Evolutionary conservation across 2,797 vertebrate genomes (phyloP), one percentile per base, ranked within the genome.

Genomic region (Gobio occitaniae): DNA sequence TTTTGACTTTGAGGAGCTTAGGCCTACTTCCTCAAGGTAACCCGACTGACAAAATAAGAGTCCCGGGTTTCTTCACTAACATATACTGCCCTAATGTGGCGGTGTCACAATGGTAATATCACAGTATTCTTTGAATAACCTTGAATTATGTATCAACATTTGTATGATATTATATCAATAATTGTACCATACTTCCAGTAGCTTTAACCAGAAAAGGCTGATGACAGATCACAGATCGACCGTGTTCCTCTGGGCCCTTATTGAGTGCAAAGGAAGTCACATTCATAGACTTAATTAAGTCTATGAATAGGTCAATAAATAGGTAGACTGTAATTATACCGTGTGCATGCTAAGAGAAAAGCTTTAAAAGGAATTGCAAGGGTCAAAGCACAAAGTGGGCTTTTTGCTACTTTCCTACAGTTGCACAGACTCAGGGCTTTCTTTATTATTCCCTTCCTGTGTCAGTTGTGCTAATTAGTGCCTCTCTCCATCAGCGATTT

Each of bases 401-500:
- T 44, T 68, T 32, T 70, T 6, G 2, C n/a, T 12, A 15, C 32
- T 61, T 82, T 68, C 38, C n/a, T 71, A 36, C 50, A 54, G 65
- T 70, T 71, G 21, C 36, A 25, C 52, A 19, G 36, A 69, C 63
- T 68, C 29, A 19, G 68, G 66, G 68, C 47, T 68, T 75, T 82
- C 79, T 78, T 48, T 82, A 32, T 76, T 47, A 70, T 36, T 76
- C 78, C 25, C 32, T 81, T 72, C 54, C 38, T 65, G 12, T 75
- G 69, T 85, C 69, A 68, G 47, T 69, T 38, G 17, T 54, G 48
- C 61, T 81, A 85, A 80, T 85, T 74, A 86, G 50, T 68, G 47
- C 59, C 47, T 81, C 69, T 75, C 54, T 72, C 66, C 74, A 78
- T 82, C 85, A 82, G 82, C 72, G 4, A 16, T 56, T 84, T 84